Evolutionary conservation across 2,113 vertebrate species (phyloP), one percentile per base, ranked within the genome.

Genomic region (Tursiops truncatus): DNA sequence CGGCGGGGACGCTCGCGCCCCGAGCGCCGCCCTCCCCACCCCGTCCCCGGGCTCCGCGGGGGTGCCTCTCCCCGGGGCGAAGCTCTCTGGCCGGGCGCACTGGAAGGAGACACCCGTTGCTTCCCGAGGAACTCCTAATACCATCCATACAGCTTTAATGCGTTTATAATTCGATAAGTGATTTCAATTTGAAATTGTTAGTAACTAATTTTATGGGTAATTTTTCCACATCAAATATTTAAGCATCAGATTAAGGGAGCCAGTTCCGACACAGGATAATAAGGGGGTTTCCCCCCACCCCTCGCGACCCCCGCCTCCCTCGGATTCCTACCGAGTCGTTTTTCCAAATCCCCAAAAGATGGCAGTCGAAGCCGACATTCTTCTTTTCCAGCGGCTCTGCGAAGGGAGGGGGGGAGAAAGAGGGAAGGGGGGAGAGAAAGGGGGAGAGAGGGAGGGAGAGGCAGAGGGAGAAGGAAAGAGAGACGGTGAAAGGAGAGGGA

Each of bases 261-360:
- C 97, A 92, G 97, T 98, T 97, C 92, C 96, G 97, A 97, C 96
- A 80, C 97, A 81, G 87, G 98, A 97, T 97, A 97, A 97, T 97
- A 97, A 97, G 97, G 97, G 97, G 97, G 73, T 97, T 97, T 38
- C 91, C 96, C 92, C 96, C 86, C 87, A 44, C 28, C 93, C 83
- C 95, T 44, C 1, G 67, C 47, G 83, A 90, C 96, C 70, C 83
- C 96, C 95, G 86, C 97, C 96, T 95, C 89, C 70, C 89, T 67
- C 63, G 38, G 85, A 53, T 92, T 96, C 97, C 97, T 97, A 98
- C 97, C 94, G 96, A 96, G 98, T 96, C 97, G 92, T 97, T 99
- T 99, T 99, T 98, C 98, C 97, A 98, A 98, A 98, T 98, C 98
- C 99, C 99, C 99, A 99, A 99, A 99, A 99, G 99, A 99, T 99